Conservation (phyloP, 2,888 invertebrate genomes). For the Deilephila porcellus region DNA sequence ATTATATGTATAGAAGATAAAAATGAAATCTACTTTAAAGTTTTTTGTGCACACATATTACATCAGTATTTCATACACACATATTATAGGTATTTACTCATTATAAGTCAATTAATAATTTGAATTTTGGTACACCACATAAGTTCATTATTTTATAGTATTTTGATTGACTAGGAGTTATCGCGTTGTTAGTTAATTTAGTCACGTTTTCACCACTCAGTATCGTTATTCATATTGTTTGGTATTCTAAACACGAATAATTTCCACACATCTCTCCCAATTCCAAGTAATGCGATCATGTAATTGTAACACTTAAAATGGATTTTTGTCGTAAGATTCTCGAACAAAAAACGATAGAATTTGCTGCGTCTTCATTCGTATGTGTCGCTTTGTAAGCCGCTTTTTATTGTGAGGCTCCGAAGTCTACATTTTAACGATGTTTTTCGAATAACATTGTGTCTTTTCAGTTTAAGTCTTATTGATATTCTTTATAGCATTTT, state of each 20-base stretch:
- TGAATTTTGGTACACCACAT: no score
- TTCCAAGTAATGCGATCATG: background rate
- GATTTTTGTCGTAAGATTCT: background rate
- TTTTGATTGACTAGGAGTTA: no score
- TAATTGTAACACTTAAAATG: slow-evolving; percentile 9
- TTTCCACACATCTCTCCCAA: background rate
- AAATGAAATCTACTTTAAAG: no score
- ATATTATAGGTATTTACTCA: no score
- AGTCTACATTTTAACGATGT: slow-evolving; percentile 2
- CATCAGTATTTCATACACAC: no score
- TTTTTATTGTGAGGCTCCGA: slow-evolving; percentile 9
- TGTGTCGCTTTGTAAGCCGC: slow-evolving; percentile 15
- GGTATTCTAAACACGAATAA: background rate
- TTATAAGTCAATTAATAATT: no score
- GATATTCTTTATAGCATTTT: background rate
- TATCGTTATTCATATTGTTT: background rate
- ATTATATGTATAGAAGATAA: no score
- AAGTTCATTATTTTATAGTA: no score
- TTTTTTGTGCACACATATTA: no score
- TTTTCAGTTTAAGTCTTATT: slow-evolving; percentile 40
- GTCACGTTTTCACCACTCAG: no score
- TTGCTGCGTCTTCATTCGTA: slow-evolving; percentile 1
- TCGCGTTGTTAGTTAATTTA: no score
- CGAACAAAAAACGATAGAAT: background rate
- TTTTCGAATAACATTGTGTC: slow-evolving; percentile 31